Percentiles rank a stretch among this genome's conserved stretches.
phyloP scores from a whole-genome alignment of 2,888 invertebrate genomes.

The Strigamia maritima region DNA sequence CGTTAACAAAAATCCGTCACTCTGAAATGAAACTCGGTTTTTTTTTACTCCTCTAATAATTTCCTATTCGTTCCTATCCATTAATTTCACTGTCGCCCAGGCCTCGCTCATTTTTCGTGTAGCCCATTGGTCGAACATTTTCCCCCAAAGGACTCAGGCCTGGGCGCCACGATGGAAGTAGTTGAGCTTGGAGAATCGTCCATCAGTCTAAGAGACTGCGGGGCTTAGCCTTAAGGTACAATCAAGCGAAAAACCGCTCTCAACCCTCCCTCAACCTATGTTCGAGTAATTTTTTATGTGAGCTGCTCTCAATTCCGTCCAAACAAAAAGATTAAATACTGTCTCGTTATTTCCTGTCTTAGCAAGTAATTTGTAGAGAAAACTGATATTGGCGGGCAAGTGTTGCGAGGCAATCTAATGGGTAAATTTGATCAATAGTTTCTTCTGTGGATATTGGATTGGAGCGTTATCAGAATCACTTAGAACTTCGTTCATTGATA shows the following conservation, averaged over 20 bases:
- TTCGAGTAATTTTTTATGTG: constrained; percentile 8
- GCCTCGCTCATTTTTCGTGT: neutral
- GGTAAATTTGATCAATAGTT: neutral
- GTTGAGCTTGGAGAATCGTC: neutral
- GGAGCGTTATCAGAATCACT: neutral
- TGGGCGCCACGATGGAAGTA: neutral
- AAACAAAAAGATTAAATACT: neutral
- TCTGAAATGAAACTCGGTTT: neutral
- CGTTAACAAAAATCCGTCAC: constrained; percentile 17
- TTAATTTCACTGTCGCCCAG: constrained; percentile 13
- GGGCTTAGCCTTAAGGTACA: neutral
- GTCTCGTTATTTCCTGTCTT: neutral
- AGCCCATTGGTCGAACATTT: constrained; percentile 9
- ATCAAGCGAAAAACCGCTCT: constrained; percentile 13
- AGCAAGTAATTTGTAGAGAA: neutral
- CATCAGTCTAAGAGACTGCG: neutral
- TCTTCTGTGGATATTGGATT: neutral
- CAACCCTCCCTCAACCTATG: neutral
- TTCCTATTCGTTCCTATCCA: constrained; percentile 1
- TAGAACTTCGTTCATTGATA: neutral
- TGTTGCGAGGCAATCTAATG: neutral
- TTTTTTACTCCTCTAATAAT: neutral
- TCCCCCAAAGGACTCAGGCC: neutral
- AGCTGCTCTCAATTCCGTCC: neutral
- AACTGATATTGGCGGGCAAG: neutral